These are phyloP conservation scores for Danio kyathit DNA, from an alignment of 2,797 vertebrate species.

Conservation along the genomic window DNA sequence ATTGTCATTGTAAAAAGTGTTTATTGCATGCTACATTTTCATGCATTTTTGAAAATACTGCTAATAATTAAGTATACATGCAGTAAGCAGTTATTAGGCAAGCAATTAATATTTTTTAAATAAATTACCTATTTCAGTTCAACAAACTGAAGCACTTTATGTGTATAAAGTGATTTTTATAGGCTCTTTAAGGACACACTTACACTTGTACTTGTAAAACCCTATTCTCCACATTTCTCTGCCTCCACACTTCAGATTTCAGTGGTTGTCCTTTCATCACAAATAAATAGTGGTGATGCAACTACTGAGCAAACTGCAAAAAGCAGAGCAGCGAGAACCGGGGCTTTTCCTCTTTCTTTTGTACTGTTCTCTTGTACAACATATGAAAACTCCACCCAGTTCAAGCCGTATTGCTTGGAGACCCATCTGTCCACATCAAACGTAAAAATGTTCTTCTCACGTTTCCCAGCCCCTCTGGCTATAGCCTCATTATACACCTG, in stretches of 20 bases:
- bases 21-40: too few species aligned
- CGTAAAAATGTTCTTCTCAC: constrained; percentile 44
- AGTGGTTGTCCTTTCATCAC: constrained; percentile 19
- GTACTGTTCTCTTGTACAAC: neutral
- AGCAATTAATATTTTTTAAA: too few species aligned
- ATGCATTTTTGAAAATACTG: too few species aligned
- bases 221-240: constrained; percentile 36
- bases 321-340: constrained; percentile 11
- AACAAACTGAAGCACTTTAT: too few species aligned
- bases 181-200: neutral
- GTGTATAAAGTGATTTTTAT: too few species aligned
- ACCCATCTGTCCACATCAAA: constrained; percentile 24
- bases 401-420: neutral
- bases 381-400: neutral
- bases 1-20: too few species aligned
- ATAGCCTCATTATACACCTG: constrained; percentile 54
- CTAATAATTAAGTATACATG: too few species aligned
- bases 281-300: constrained; percentile 41
- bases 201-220: constrained; percentile 12
- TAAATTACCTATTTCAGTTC: too few species aligned
- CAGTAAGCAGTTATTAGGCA: too few species aligned
- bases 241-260: constrained; percentile 4
- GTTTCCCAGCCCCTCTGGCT: constrained; percentile 51
- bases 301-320: constrained; percentile 37
- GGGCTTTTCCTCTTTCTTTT: constrained; percentile 5